These are phyloP conservation scores for Callyntrura guangdongensis DNA, from an alignment of 2,888 invertebrate genomes.

Conservation along the genomic window DNA sequence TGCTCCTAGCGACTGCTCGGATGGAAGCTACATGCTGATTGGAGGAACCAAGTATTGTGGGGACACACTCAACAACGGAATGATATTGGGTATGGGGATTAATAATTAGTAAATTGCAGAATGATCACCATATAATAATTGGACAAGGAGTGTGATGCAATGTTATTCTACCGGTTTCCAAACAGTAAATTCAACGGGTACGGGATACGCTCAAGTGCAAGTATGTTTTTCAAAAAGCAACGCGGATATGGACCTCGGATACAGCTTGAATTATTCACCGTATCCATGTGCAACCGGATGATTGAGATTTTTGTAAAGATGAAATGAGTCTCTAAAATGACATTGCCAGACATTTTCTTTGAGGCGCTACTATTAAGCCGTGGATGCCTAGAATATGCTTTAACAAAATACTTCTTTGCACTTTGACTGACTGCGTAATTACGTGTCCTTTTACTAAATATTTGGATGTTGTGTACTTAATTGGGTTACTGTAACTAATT, in stretches of 20 bases:
- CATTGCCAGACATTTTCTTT: background rate
- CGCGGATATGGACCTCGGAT: constrained; percentile 87
- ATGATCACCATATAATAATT: too few relatives aligned
- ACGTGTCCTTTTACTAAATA: background rate
- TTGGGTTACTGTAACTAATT: too few relatives aligned
- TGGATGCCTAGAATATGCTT: background rate
- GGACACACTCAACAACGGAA: constrained; percentile 80
- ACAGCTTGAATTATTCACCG: constrained; percentile 90
- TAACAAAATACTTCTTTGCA: too few relatives aligned
- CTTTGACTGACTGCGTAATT: background rate
- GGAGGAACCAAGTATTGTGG: constrained; percentile 81
- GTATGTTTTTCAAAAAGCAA: constrained; percentile 78
- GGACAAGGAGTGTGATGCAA: background rate
- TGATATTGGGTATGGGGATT: constrained; percentile 70
- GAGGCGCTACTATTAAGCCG: background rate
- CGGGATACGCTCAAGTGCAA: constrained; percentile 60
- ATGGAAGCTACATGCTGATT: constrained; percentile 75
- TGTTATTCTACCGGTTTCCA: background rate
- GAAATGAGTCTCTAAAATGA: background rate
- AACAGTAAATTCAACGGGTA: constrained; percentile 67
- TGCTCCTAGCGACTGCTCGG: constrained; percentile 80
- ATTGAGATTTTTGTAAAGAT: background rate
- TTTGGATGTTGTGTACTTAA: background rate
- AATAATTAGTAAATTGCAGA: background rate
- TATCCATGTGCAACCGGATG: constrained; percentile 87